These are phyloP conservation scores for Folsomia manolachei DNA, from an alignment of 2,888 invertebrate species.

Conservation along the genomic window DNA sequence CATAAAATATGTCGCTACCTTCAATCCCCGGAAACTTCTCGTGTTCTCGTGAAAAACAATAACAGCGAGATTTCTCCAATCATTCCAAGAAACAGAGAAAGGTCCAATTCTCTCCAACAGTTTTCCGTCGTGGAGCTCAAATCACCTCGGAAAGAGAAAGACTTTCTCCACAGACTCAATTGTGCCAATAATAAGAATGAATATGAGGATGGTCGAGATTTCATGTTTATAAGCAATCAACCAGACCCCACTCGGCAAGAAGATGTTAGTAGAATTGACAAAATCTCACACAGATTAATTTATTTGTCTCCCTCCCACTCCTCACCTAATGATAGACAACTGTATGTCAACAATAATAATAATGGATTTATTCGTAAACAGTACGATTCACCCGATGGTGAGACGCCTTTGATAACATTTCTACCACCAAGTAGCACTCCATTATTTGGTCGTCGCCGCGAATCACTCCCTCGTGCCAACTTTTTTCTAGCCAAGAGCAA, in stretches of 20 bases:
- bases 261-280: not conserved
- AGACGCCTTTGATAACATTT: not conserved
- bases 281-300: not conserved
- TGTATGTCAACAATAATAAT: not conserved
- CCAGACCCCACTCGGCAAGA: slow-evolving; percentile 1
- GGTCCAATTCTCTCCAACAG: not conserved
- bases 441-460: not conserved
- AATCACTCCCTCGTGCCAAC: slow-evolving; percentile 4
- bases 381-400: not conserved
- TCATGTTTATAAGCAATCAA: slow-evolving; percentile 6
- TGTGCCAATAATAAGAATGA: not conserved
- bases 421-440: not conserved
- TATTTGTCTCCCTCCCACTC: not conserved
- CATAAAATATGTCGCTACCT: slow-evolving; percentile 10
- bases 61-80: slow-evolving; percentile 10
- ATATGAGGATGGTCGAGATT: not conserved
- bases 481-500: slow-evolving; percentile 4
- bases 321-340: not conserved
- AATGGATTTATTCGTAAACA: too few species aligned
- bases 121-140: not conserved
- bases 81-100: not conserved
- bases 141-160: not conserved
- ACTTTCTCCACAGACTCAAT: slow-evolving; percentile 14
- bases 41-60: not conserved
- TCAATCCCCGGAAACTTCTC: not conserved